These are phyloP conservation scores for Catocala fraxini DNA, from an alignment of 2,888 invertebrate species.

Conservation along the genomic window DNA sequence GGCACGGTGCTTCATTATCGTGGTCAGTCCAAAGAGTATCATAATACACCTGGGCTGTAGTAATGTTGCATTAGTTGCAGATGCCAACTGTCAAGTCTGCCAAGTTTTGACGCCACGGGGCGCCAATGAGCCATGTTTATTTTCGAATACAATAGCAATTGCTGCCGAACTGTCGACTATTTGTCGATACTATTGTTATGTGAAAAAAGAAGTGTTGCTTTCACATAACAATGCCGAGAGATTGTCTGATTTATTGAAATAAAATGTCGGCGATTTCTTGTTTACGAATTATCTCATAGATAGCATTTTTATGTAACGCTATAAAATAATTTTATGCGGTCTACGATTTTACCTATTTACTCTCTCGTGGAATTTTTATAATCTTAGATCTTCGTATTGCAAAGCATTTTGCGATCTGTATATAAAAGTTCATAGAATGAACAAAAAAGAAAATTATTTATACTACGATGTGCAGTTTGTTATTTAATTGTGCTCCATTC, in stretches of 20 bases:
- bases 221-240: not conserved
- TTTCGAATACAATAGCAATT: slow-evolving; percentile 50
- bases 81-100: slow-evolving; percentile 66
- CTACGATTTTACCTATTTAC: no score
- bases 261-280: not conserved
- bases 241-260: not conserved
- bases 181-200: slow-evolving; percentile 9
- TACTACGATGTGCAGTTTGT: no score
- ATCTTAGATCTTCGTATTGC: no score
- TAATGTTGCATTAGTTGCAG: slow-evolving; percentile 33
- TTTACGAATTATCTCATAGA: not conserved
- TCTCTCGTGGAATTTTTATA: no score
- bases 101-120: slow-evolving; percentile 65
- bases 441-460: no score
- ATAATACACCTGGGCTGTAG: slow-evolving; percentile 55
- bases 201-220: slow-evolving; percentile 3
- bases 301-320: not conserved
- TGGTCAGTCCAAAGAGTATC: slow-evolving; percentile 24
- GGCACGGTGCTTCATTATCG: slow-evolving; percentile 30
- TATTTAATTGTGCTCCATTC: no score
- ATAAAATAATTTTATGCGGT: no score
- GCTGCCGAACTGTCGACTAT: slow-evolving; percentile 23
- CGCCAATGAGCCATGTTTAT: slow-evolving; percentile 56
- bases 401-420: no score
- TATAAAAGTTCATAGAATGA: no score